These are phyloP conservation scores for Crocuta crocuta DNA, from an alignment of 2,113 vertebrate species.

Conservation along the genomic window DNA sequence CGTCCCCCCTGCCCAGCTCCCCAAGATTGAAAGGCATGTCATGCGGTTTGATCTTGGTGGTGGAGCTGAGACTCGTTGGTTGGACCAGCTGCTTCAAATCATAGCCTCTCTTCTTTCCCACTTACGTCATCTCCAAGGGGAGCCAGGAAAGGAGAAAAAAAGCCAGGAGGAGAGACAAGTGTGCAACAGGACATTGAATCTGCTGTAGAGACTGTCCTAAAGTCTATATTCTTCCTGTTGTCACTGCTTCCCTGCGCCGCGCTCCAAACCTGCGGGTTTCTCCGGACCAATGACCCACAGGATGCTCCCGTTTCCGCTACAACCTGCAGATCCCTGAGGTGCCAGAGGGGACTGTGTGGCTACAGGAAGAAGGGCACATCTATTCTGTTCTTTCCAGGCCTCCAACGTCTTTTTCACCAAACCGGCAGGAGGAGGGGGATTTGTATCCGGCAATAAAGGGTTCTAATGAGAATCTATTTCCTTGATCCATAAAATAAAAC, in stretches of 20 bases:
- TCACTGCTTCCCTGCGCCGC: background rate
- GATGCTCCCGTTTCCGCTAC: background rate
- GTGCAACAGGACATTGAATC: background rate
- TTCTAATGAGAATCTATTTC: conserved; percentile 49
- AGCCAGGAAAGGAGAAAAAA: background rate
- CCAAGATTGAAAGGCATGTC: background rate
- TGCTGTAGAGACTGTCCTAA: background rate
- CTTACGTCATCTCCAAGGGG: background rate
- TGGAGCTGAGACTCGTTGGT: background rate
- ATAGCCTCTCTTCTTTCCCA: background rate
- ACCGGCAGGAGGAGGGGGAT: background rate
- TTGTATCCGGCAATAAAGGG: conserved; percentile 18
- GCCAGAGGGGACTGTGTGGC: background rate
- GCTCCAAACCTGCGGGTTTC: background rate
- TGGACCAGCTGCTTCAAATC: background rate
- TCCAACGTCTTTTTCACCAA: background rate
- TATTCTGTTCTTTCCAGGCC: background rate
- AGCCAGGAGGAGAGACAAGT: background rate
- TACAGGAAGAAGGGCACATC: background rate
- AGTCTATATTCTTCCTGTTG: background rate
- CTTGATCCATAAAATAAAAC: conserved; percentile 59
- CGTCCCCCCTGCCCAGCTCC: background rate
- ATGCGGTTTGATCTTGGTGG: background rate
- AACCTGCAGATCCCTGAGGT: background rate
- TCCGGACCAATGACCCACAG: background rate